phyloP scores from a whole-genome alignment of 2,888 invertebrate genomes.

The Athalia circularis region DNA sequence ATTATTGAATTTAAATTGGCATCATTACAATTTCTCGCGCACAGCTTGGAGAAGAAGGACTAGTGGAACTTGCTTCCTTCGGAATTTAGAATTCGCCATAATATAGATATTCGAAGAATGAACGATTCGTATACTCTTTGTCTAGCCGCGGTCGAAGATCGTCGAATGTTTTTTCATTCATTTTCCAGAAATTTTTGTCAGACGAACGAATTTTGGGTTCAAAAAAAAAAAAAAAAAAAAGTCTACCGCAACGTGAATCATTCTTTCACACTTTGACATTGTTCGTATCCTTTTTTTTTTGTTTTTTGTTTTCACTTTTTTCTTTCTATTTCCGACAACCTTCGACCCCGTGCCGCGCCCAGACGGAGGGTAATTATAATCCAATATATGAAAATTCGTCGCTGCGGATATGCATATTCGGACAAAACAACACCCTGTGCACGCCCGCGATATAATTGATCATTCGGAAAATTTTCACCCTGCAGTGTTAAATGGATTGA shows the following conservation, averaged over 20 bases:
- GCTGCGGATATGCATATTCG: neutral
- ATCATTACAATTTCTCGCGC: conserved; percentile 70
- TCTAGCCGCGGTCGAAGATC: too few relatives aligned
- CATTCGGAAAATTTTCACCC: neutral
- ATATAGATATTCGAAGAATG: too few relatives aligned
- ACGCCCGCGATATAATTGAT: conserved; percentile 14
- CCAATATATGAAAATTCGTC: conserved; percentile 1
- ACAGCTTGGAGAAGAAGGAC: conserved; percentile 11
- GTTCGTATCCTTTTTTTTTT: neutral
- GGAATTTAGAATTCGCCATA: conserved; percentile 18
- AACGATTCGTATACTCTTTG: too few relatives aligned
- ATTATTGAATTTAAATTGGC: conserved; percentile 74
- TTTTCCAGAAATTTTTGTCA: too few relatives aligned
- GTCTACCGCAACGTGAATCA: neutral
- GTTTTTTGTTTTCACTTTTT: conserved; percentile 3
- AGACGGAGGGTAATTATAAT: conserved; percentile 29
- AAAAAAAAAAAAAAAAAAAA: neutral
- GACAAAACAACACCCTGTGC: conserved; percentile 8
- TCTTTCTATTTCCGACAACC: neutral
- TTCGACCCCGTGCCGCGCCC: neutral
- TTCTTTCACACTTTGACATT: neutral
- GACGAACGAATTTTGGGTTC: neutral
- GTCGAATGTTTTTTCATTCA: too few relatives aligned
- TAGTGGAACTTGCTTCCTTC: neutral
- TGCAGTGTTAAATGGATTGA: too few relatives aligned